Evolutionary conservation across 2,797 vertebrate species (phyloP), one percentile per base, ranked within the genome.

Genomic region (Pampus argenteus): DNA sequence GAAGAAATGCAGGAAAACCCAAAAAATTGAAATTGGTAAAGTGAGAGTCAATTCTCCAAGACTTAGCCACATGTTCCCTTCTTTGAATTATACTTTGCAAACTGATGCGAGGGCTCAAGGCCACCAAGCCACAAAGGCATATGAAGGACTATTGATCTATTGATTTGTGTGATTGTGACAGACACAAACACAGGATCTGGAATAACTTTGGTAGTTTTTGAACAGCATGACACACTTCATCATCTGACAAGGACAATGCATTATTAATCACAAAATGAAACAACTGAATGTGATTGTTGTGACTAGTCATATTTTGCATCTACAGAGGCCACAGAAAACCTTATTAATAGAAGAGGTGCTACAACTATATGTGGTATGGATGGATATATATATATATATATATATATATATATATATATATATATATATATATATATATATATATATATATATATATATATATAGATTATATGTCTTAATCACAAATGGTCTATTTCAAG

Each of bases 1-100:
- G 65, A 62, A 59, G 84, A 82, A 87, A 86, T 77, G 85, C 81
- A 92, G 84, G 82, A 91, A 91, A 91, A 92, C 91, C 77, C 83
- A 80, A 71, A 85, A 84, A 90, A 84, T 67, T 71, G 66, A 76
- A 88, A 87, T 75, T 70, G 70, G 65, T 74, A 76, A 89, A 86
- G 76, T 81, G 81, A 84, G 75, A 84, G 87, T 82, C 75, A 69
- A 70, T 84, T 79, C 72, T 76, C 76, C 44, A 76, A 88, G 78
- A 61, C 73, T 49, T 31, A 60, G 58, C 79, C 76, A 82, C 60
- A 83, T 65, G 72, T 82, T 72, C 64, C 76, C 78, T 81, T 49
- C 64, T 62, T 76, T 74, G 55, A 74, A 59, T 77, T 80, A 56
- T 70, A 69, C 68, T 67, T 61, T 71, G 71, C 64, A 73, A 69